A percentile compares a stretch with the other conserved stretches of the same genome.
Evolutionary conservation across 1,140 invertebrate genomes (phyloP).

Genomic region (Gryllus bimaculatus): DNA sequence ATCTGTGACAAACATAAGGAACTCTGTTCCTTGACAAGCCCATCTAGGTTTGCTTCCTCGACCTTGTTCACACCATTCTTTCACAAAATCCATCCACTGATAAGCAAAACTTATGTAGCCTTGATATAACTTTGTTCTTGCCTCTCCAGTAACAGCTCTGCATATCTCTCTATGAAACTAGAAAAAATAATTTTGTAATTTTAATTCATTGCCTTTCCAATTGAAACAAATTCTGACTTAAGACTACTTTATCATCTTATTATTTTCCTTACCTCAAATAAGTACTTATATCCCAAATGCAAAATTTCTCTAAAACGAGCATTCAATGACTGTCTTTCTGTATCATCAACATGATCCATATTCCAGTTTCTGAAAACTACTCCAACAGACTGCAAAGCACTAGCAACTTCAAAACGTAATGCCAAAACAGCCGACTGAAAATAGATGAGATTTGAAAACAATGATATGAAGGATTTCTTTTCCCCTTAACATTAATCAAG

Average conservation of each 20-base stretch:
- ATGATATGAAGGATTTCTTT: too few species aligned
- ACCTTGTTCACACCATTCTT: constrained; percentile 69
- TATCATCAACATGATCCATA: constrained; percentile 40
- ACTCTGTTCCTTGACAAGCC: constrained; percentile 78
- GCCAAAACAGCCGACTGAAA: background rate
- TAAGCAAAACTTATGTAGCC: constrained; percentile 64
- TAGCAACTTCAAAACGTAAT: background rate
- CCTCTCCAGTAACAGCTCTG: constrained; percentile 45
- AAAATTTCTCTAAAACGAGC: constrained; percentile 68
- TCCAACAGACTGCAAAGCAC: background rate
- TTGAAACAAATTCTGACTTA: background rate
- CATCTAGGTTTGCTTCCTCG: constrained; percentile 72
- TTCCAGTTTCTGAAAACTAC: constrained; percentile 18
- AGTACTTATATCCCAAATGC: constrained; percentile 78
- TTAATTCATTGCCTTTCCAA: background rate
- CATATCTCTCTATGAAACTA: constrained; percentile 75
- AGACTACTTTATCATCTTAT: background rate
- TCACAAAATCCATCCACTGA: constrained; percentile 81
- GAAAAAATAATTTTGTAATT: too few species aligned
- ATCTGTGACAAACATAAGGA: constrained; percentile 70
- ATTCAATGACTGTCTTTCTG: constrained; percentile 42
- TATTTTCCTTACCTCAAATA: constrained; percentile 58
- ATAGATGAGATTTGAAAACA: background rate
- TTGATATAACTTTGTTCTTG: constrained; percentile 32
- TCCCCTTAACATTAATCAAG: too few species aligned